Evolutionary conservation across 2,113 vertebrate species (phyloP).

Genomic region (Ochotona princeps): DNA sequence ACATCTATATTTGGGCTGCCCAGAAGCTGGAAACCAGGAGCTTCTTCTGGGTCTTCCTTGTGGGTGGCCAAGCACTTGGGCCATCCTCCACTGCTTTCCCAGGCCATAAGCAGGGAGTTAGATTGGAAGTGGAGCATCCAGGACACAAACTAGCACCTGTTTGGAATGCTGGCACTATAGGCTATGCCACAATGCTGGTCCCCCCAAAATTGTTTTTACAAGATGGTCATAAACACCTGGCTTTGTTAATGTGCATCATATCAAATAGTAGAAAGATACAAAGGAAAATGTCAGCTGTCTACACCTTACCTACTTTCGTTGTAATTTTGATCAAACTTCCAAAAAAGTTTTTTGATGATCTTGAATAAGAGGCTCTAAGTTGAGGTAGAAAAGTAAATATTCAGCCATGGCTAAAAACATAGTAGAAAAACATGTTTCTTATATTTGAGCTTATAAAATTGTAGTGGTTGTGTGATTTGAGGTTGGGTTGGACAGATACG

Average conservation of each 20-base stretch:
- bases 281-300: background rate
- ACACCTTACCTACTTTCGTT: background rate
- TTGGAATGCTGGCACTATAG: no score
- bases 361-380: background rate
- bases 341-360: background rate
- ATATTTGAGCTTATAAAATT: background rate
- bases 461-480: background rate
- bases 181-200: no score
- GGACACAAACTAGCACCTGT: no score
- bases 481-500: background rate
- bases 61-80: no score
- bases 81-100: no score
- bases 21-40: no score
- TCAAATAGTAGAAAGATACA: background rate
- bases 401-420: background rate
- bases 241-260: background rate
- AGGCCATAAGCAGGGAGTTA: no score
- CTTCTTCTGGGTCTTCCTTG: no score
- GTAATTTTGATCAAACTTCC: background rate
- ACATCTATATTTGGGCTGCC: no score
- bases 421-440: background rate
- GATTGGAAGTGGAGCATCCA: no score
- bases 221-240: background rate
- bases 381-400: background rate
- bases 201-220: background rate